Evolutionary conservation across 2,888 invertebrate species (phyloP).

Genomic region (Dasypogon diadema): DNA sequence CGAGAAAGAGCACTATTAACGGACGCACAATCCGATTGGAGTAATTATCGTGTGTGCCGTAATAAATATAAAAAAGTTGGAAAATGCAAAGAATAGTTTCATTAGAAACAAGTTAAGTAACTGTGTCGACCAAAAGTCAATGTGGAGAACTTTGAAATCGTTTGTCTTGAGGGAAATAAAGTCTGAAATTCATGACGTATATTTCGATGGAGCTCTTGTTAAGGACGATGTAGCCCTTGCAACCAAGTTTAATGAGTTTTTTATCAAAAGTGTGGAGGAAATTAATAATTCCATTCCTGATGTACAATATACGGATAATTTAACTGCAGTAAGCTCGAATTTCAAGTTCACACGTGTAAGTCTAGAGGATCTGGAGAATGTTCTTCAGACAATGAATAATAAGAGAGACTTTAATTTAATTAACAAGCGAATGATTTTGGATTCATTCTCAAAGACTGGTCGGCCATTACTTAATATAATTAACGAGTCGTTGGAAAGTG

Average conservation of each 20-base stretch:
- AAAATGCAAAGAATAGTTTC: neutral
- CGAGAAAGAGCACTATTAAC: neutral
- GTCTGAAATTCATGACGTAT: neutral
- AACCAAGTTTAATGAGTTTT: slow-evolving; percentile 3
- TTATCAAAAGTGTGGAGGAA: neutral
- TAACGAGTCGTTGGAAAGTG: neutral
- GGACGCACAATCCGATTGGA: neutral
- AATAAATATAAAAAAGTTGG: neutral
- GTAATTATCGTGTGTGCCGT: neutral
- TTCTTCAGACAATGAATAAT: neutral
- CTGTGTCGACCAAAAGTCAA: neutral
- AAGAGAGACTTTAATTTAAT: neutral
- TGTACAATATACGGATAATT: neutral
- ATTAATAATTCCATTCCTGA: neutral
- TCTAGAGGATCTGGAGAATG: neutral
- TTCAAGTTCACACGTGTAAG: neutral
- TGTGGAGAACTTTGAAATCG: slow-evolving; percentile 1
- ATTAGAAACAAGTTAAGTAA: neutral
- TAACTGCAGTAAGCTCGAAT: neutral
- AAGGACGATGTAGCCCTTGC: neutral
- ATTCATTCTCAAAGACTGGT: neutral
- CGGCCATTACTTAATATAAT: neutral
- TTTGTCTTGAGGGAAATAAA: neutral
- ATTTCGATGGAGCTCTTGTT: neutral
- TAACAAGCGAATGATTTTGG: neutral